A percentile compares a stretch with the other conserved stretches of the same genome.
Evolutionary conservation across 2,797 vertebrate genomes (phyloP).

Genomic region (Xyrichtys novacula): DNA sequence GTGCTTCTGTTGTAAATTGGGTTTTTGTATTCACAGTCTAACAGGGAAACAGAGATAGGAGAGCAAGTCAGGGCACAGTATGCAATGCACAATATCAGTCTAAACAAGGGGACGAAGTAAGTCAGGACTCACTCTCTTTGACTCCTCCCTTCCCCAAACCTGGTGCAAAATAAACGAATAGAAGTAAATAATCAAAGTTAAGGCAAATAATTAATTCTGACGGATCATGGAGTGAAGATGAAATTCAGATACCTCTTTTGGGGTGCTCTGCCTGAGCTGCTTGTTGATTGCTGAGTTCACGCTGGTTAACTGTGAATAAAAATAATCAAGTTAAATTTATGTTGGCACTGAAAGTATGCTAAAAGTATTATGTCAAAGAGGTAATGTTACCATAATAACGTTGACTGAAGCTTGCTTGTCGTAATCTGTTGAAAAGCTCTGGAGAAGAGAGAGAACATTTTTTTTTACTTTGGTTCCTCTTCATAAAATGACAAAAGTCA

Average conservation of each 20-base stretch:
- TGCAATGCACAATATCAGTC: too few species aligned
- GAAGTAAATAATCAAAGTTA: background rate
- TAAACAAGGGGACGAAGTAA: slow-evolving; percentile 13
- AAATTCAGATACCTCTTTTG: slow-evolving; percentile 43
- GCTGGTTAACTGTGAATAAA: slow-evolving; percentile 63
- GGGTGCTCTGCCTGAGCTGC: background rate
- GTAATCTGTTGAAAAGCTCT: slow-evolving; percentile 72
- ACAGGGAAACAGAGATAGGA: slow-evolving; percentile 34
- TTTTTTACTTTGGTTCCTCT: slow-evolving; percentile 12
- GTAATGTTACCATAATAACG: slow-evolving; percentile 68
- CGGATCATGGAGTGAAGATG: background rate
- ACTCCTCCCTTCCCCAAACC: slow-evolving; percentile 40
- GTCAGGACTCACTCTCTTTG: slow-evolving; percentile 58
- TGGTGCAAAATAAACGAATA: slow-evolving; percentile 33
- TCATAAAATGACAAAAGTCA: background rate
- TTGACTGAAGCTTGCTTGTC: slow-evolving; percentile 52
- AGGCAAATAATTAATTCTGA: background rate
- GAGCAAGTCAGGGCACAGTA: slow-evolving; percentile 5
- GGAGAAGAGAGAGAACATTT: slow-evolving; percentile 4
- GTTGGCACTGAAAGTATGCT: background rate
- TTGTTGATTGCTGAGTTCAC: slow-evolving; percentile 53
- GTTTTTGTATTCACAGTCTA: slow-evolving; percentile 73
- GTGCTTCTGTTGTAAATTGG: slow-evolving; percentile 76
- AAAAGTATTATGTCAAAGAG: background rate
- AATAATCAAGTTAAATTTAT: slow-evolving; percentile 22